Evolutionary conservation across 1,140 invertebrate genomes (phyloP).

Genomic region (Xylocopa sonorina): DNA sequence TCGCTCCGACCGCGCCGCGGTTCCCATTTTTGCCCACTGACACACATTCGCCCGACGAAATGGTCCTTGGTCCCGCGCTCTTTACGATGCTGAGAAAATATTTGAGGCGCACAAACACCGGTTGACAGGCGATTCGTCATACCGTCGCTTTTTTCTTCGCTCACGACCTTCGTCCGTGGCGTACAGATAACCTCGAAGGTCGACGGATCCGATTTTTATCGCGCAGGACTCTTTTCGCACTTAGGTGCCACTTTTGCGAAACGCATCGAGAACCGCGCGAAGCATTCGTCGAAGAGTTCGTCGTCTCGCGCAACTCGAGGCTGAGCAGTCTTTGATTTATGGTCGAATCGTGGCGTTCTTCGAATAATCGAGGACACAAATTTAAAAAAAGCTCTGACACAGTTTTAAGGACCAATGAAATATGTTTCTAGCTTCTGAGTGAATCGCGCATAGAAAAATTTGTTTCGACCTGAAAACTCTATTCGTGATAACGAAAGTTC

Average conservation of each 20-base stretch:
- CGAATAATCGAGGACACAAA: too few species aligned
- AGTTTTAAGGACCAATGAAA: too few species aligned
- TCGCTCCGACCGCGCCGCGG: background rate
- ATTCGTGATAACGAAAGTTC: too few species aligned
- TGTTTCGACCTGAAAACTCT: too few species aligned
- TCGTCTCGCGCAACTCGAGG: background rate
- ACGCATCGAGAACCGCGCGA: background rate
- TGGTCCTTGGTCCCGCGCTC: background rate
- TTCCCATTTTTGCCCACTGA: conserved; percentile 51
- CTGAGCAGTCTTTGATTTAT: background rate
- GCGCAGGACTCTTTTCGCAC: background rate
- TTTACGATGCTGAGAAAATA: conserved; percentile 44
- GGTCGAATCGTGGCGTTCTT: too few species aligned
- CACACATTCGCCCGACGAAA: conserved; percentile 33
- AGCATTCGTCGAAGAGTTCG: conserved; percentile 6
- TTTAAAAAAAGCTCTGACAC: too few species aligned
- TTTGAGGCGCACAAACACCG: conserved; percentile 53
- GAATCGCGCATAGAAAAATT: too few species aligned
- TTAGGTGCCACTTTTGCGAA: conserved; percentile 5
- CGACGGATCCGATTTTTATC: background rate
- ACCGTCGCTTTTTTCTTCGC: conserved; percentile 20
- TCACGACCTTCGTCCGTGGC: conserved; percentile 19
- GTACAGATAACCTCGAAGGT: background rate
- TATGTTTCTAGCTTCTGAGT: too few species aligned
- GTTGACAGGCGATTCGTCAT: conserved; percentile 37